Conservation (phyloP, 2,888 invertebrate genomes). For the Sipha maydis region DNA sequence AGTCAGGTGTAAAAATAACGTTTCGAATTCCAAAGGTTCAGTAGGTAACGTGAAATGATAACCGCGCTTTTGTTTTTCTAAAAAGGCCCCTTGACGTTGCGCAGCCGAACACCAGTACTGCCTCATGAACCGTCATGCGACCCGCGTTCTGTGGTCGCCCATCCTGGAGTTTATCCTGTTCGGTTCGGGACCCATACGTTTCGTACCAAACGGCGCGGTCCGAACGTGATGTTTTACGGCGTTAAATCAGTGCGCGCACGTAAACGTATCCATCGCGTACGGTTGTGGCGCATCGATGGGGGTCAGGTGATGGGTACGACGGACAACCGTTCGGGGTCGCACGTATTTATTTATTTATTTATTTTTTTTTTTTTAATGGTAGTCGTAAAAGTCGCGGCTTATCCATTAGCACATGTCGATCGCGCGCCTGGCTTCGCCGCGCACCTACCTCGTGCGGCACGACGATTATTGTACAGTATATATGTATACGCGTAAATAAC, state of each 20-base stretch:
- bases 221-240: slow-evolving; percentile 23
- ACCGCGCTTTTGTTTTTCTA: too few relatives aligned
- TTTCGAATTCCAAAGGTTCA: too few relatives aligned
- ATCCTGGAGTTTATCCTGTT: too few relatives aligned
- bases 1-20: too few relatives aligned
- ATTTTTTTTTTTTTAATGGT: slow-evolving; percentile 35
- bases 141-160: too few relatives aligned
- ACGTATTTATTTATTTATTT: not conserved
- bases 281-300: not conserved
- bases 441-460: not conserved
- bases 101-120: too few relatives aligned
- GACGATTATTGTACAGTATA: not conserved
- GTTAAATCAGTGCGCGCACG: slow-evolving; percentile 22
- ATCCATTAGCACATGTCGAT: slow-evolving; percentile 59
- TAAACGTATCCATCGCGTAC: too few relatives aligned
- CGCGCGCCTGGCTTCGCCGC: slow-evolving; percentile 2
- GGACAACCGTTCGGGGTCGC: not conserved
- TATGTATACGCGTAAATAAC: not conserved
- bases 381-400: slow-evolving; percentile 56
- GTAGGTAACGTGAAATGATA: too few relatives aligned
- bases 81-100: too few relatives aligned
- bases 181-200: too few relatives aligned
- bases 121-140: too few relatives aligned
- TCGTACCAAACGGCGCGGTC: too few relatives aligned
- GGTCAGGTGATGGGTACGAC: not conserved